Base-by-base conservation (phyloP, 2,797 vertebrate species). In the Enteromius trimaculatus region DNA sequence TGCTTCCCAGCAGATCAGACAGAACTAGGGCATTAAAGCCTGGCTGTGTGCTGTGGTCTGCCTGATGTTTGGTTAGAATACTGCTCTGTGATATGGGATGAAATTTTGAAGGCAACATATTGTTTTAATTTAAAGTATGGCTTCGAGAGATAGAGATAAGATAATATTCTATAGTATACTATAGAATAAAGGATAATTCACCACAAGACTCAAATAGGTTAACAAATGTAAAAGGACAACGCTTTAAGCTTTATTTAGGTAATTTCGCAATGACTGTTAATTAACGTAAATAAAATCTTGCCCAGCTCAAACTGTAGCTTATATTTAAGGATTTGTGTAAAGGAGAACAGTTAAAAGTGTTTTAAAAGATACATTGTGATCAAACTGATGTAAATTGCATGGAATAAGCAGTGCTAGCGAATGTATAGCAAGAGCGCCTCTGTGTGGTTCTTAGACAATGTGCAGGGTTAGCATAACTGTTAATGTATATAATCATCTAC, bases 361-460 rank as follows among this genome's bases (percentile, higher is more conserved):
- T 51, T n/a, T 13, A 29, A 0, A 65, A 21, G 17, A 29, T 34
- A 34, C 51, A 66, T 1, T 19, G 17, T 21, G n/a, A 9, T 60
- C 3, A 65, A 29, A 49, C 17, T 58, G 51, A 58, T 58, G 37
- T 53, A 13, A n/a, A 5, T 4, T n/a, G 34, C 16, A n/a, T 34
- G 26, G 11, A 16, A 58, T 71, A 5, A 49, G 23, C 68, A 31
- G 17, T 16, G 3, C 11, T 31, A 60, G 4, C 29, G 26, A 55
- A 17, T 58, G 16, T 34, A 44, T 23, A 42, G 34, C 49, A 80
- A 68, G 65, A 58, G 78, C 17, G n/a, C 78, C 78, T 58, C 65
- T 14, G 34, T 80, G 78, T 80, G 78, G 78, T 53, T 80, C 1
- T 19, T 34, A 42, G 34, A 55, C 5, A 42, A 69, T 17, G 53